These are phyloP conservation scores for Euura saliciscinereae DNA, from an alignment of 1,140 invertebrate species.

Conservation along the genomic window DNA sequence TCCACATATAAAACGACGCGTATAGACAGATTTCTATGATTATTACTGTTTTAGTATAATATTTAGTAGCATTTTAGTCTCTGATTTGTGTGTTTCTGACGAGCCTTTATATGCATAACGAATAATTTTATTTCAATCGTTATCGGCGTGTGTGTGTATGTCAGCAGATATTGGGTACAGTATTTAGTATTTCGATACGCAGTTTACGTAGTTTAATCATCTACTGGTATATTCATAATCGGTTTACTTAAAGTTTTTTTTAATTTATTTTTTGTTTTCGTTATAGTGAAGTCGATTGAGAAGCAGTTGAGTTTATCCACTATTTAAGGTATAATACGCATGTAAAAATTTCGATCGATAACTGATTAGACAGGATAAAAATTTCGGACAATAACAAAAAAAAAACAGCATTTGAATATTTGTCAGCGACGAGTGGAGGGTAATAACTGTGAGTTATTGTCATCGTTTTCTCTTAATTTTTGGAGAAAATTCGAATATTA, in stretches of 20 bases:
- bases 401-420: no score
- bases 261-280: background rate
- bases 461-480: background rate
- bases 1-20: conserved; percentile 4
- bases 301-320: background rate
- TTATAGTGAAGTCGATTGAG: background rate
- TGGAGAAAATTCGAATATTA: background rate
- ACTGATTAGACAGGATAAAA: no score
- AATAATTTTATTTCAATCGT: background rate
- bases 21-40: conserved; percentile 5
- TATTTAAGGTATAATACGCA: background rate
- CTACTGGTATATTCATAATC: background rate
- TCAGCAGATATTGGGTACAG: no score
- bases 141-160: background rate
- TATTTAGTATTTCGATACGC: no score
- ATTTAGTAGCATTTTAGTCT: background rate
- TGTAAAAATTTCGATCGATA: background rate
- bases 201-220: no score
- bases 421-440: background rate
- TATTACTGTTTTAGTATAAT: background rate
- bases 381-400: no score
- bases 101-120: background rate
- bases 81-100: background rate
- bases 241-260: background rate
- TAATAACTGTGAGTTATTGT: conserved; percentile 5